Evolutionary conservation across 2,113 vertebrate genomes (phyloP), one percentile per base, ranked within the genome.

Genomic region (Riparia riparia): DNA sequence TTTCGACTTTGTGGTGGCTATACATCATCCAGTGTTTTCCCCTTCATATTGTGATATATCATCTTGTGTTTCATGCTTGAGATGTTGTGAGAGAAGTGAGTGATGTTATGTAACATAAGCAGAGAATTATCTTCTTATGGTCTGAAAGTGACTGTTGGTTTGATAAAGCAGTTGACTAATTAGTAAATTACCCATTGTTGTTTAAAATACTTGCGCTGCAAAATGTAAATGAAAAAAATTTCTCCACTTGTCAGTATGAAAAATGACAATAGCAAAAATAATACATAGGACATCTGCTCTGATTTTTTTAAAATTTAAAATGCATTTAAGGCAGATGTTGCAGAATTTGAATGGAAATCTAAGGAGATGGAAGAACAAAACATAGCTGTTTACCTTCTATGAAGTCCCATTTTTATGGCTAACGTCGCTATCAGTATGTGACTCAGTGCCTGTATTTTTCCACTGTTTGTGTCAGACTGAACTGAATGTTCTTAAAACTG

Each of bases 221-320:
- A 97, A 99, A 99, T 98, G 97, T 95, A 97, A 98, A 98, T 97
- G 98, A 97, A 96, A 98, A 98, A 72, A 97, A 98, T 98, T 93
- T 96, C 95, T 97, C 96, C 66, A 95, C 92, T 95, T 98, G 98
- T 98, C 98, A 98, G 94, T 96, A 98, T 99, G 98, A 99, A 98
- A 99, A 99, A 99, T 99, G 98, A 97, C 98, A 97, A 97, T 98
- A 96, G 97, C 97, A 97, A 92, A 96, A 97, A 97, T 97, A 97
- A 98, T 97, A 96, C 97, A 93, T 98, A 98, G 98, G 98, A 98
- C 99, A 99, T 99, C 98, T 99, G 99, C 97, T 99, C 95, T 73
- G 86, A 80, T 96, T 96, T 97, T 97, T 97, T 95, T 42, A 5
- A 79, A 95, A 77, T 94, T 50, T 91, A 77, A 96, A 95, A 94